A percentile compares a stretch with the other conserved stretches of the same genome.
phyloP scores from a whole-genome alignment of 2,113 vertebrate species.

The Daphoenositta chrysoptera region DNA sequence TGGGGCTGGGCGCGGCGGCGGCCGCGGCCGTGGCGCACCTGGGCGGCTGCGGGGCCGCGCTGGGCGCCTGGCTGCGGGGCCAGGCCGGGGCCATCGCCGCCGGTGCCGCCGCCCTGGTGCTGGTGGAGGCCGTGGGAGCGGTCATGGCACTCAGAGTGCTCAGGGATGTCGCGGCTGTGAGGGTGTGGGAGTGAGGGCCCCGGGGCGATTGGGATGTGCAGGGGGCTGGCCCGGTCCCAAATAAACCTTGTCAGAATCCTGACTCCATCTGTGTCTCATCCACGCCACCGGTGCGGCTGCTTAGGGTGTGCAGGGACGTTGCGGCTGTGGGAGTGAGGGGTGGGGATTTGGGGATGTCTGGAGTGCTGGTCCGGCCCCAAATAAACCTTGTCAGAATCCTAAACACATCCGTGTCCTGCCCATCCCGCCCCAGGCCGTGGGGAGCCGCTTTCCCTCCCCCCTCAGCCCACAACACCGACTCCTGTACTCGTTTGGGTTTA shows the following conservation, averaged over 20 bases:
- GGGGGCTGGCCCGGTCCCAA: background rate
- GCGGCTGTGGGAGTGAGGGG: background rate
- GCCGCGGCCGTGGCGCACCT: conserved; percentile 73
- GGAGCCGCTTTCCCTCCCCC: fast-evolving
- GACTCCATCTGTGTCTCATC: fast-evolving
- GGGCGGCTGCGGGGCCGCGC: conserved; percentile 76
- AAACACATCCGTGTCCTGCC: background rate
- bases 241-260: background rate
- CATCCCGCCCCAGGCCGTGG: fast-evolving
- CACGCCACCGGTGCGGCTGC: background rate
- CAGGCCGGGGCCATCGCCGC: conserved; percentile 45
- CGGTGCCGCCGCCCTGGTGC: background rate
- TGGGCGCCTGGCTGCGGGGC: conserved; percentile 74
- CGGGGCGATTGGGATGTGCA: fast-evolving
- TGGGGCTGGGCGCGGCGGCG: conserved; percentile 64
- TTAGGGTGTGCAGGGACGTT: conserved; percentile 65
- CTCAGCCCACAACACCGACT: background rate
- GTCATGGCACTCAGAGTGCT: conserved; percentile 72
- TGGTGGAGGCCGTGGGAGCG: conserved; percentile 72
- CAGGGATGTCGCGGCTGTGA: conserved; percentile 19
- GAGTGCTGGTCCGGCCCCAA: background rate
- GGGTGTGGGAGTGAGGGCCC: fast-evolving
- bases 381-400: background rate
- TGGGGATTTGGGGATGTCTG: background rate
- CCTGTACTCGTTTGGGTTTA: background rate